Conservation (phyloP, 2,113 vertebrate genomes). For the Cariama cristata region DNA sequence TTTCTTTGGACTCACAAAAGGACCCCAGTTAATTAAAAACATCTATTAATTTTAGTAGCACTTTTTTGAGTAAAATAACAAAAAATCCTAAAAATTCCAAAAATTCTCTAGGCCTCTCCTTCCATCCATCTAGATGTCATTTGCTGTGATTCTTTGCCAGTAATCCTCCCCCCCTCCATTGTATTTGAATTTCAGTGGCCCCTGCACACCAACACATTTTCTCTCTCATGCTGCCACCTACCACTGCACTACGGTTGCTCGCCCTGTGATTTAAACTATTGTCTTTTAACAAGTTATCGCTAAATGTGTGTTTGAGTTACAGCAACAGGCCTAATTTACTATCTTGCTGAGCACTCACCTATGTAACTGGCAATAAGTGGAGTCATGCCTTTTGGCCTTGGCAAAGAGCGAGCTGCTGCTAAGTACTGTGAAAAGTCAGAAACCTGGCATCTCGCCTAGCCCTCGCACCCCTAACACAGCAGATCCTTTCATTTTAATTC, state of each 20-base stretch:
- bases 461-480: not conserved
- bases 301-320: not conserved
- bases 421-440: not conserved
- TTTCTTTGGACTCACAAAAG: not conserved
- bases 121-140: not conserved
- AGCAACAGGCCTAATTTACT: accelerated
- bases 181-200: not conserved
- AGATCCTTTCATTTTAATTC: not conserved
- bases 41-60: not conserved
- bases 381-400: not conserved
- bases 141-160: not conserved
- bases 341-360: not conserved
- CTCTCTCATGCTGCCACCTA: slow-evolving; percentile 21
- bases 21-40: not conserved
- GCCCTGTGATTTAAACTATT: not conserved
- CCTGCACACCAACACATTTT: not conserved
- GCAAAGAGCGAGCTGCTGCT: not conserved
- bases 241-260: not conserved
- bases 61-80: not conserved
- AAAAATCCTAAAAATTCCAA: not conserved
- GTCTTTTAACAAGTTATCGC: not conserved
- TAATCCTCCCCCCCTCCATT: not conserved
- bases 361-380: not conserved
- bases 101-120: not conserved
- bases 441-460: not conserved